Base-by-base conservation (phyloP, 2,797 vertebrate genomes). In the Rhinophrynus dorsalis region DNA sequence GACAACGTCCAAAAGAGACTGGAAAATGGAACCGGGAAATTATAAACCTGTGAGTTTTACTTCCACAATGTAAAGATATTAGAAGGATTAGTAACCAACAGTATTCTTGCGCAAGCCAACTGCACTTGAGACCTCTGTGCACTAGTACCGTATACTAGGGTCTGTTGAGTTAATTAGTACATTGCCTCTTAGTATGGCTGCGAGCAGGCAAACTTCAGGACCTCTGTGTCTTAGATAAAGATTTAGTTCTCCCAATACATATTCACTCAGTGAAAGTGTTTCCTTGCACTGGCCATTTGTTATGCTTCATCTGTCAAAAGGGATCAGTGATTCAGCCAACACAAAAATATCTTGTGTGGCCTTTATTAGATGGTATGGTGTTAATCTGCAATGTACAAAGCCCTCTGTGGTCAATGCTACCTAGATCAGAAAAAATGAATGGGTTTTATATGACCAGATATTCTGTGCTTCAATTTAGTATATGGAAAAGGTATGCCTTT, bases 221-320 rank as follows among this genome's bases (percentile, higher is more conserved):
- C 47, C 47, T 51, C 5, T 8, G 47, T 27, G 24, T 21, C 11
- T n/a, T 27, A 13, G 23, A 24, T 23, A 47, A 27, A 27, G 44
- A 24, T 47, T 23, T 24, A 47, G 12, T 44, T 10, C 21, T 24
- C 5, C 23, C 11, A n/a, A 2, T 12, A 47, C 44, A 47, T 26
- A 51, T 51, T 24, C 24, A n/a, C n/a, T 27, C 17, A 1, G 12
- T 27, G 24, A 26, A 51, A 27, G 47, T 13, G 23, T 27, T 51
- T 26, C 11, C 24, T 27, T 11, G 12, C 20, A 26, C 24, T 51
- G 47, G 47, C 24, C 13, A 5, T 26, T 27, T 51, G 44, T 47
- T 47, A 47, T 21, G 26, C 47, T 51, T 51, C 27, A 27, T 51
- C 21, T 51, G 47, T 51, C 47, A 51, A 15, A 51, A 27, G 24